Conservation (phyloP, 2,888 invertebrate genomes). For the Selenia dentaria region DNA sequence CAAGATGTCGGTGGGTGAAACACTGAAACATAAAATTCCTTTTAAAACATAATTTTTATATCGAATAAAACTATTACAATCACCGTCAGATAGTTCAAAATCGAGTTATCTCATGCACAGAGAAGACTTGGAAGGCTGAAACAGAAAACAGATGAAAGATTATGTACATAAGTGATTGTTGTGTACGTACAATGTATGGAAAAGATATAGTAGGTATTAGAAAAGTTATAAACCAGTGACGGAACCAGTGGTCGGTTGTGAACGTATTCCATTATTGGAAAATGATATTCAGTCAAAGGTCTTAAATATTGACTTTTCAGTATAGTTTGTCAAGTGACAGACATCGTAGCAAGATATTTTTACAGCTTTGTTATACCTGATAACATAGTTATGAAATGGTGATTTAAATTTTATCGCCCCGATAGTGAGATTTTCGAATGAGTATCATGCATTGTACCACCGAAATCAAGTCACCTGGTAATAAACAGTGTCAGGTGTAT, state of each 20-base stretch:
- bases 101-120: slow-evolving; percentile 73
- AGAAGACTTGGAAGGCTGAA: slow-evolving; percentile 82
- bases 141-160: slow-evolving; percentile 79
- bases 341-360: background rate
- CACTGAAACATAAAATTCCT: slow-evolving; percentile 86
- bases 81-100: slow-evolving; percentile 57
- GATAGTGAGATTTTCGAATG: background rate
- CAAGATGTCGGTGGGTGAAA: slow-evolving; percentile 96
- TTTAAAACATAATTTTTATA: slow-evolving; percentile 1
- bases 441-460: slow-evolving; percentile 10
- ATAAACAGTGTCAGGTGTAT: slow-evolving; percentile 96
- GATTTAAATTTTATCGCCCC: background rate
- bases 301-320: slow-evolving; percentile 18
- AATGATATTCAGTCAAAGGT: slow-evolving; percentile 23
- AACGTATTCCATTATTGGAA: too few species aligned
- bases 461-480: slow-evolving; percentile 88
- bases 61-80: slow-evolving; percentile 33
- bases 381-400: slow-evolving; percentile 1
- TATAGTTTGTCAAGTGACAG: background rate
- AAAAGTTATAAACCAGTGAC: background rate
- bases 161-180: slow-evolving; percentile 62
- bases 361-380: slow-evolving; percentile 1
- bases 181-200: slow-evolving; percentile 24
- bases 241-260: too few species aligned
- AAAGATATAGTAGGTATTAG: slow-evolving; percentile 12